These are phyloP conservation scores for Drosophila busckii DNA, from an alignment of 1,140 invertebrate genomes.

Conservation along the genomic window DNA sequence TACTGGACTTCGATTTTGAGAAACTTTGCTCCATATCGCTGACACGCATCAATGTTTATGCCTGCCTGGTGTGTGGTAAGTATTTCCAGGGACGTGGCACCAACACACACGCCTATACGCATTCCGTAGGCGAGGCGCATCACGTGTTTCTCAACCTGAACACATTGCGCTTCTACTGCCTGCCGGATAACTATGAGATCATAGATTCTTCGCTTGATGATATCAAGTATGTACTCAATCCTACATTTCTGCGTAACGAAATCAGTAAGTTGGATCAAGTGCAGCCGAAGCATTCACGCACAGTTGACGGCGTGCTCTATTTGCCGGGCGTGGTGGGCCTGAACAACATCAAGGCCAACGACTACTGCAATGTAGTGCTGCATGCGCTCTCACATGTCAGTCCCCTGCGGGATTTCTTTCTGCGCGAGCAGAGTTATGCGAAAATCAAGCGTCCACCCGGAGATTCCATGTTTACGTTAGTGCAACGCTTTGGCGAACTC, in stretches of 20 bases:
- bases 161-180: slow-evolving; percentile 98
- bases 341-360: slow-evolving; percentile 99
- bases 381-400: slow-evolving; percentile 97
- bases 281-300: slow-evolving; percentile 92
- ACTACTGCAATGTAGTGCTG: slow-evolving; percentile 99
- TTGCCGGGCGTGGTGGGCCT: slow-evolving; percentile 97
- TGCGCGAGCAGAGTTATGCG: slow-evolving; percentile 95
- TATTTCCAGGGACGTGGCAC: slow-evolving; percentile 99
- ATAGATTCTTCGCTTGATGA: slow-evolving; percentile 99
- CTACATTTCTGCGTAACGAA: slow-evolving; percentile 90
- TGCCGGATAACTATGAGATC: slow-evolving; percentile 99
- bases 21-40: slow-evolving; percentile 99
- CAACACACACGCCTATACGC: slow-evolving; percentile 99
- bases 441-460: slow-evolving; percentile 94
- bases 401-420: slow-evolving; percentile 96
- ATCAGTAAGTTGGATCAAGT: slow-evolving; percentile 88
- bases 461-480: slow-evolving; percentile 93
- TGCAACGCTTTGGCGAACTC: slow-evolving; percentile 98
- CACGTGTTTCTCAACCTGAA: slow-evolving; percentile 99
- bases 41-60: slow-evolving; percentile 99
- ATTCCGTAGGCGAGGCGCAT: slow-evolving; percentile 97
- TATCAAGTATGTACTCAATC: slow-evolving; percentile 99
- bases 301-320: slow-evolving; percentile 96
- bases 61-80: slow-evolving; percentile 99
- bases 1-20: slow-evolving; percentile 99